These are phyloP conservation scores for Bergia puertoricense DNA, from an alignment of 92 coral and sea anemone species.

Conservation along the genomic window DNA sequence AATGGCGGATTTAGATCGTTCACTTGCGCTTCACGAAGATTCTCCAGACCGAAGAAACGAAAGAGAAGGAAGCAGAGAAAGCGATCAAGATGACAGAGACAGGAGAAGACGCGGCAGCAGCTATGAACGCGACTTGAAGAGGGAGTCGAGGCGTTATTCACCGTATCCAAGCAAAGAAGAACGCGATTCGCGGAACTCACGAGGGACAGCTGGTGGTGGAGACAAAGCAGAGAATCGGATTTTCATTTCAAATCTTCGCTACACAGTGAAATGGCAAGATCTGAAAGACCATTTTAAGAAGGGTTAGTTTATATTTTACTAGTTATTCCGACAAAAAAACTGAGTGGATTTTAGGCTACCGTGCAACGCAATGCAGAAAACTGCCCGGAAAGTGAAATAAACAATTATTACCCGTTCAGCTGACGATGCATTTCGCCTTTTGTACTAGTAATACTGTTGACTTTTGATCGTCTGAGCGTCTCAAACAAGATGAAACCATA, in stretches of 20 bases:
- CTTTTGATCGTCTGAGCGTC: too few relatives aligned
- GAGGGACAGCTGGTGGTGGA: slow-evolving; percentile 45
- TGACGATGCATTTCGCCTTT: too few relatives aligned
- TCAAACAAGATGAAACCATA: too few relatives aligned
- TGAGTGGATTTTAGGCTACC: neutral
- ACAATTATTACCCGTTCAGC: too few relatives aligned
- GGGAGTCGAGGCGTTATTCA: slow-evolving; percentile 78
- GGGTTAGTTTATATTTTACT: slow-evolving; percentile 49
- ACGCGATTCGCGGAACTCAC: slow-evolving; percentile 47
- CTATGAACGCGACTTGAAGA: slow-evolving; percentile 84
- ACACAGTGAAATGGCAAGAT: slow-evolving; percentile 89
- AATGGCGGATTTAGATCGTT: slow-evolving; percentile 51
- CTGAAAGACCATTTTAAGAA: slow-evolving; percentile 90
- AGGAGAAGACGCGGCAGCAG: slow-evolving; percentile 81
- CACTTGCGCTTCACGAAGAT: slow-evolving; percentile 41
- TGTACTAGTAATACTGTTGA: too few relatives aligned
- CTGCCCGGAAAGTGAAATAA: too few relatives aligned
- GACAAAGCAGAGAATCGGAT: slow-evolving; percentile 76
- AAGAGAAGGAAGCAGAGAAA: slow-evolving; percentile 89
- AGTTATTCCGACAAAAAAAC: neutral
- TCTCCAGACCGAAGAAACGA: slow-evolving; percentile 75
- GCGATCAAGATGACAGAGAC: slow-evolving; percentile 91
- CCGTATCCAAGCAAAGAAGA: slow-evolving; percentile 75
- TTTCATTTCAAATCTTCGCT: slow-evolving; percentile 88
- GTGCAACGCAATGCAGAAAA: neutral